Conservation (phyloP, 1,140 invertebrate genomes). For the Thereuonema tuberculata region DNA sequence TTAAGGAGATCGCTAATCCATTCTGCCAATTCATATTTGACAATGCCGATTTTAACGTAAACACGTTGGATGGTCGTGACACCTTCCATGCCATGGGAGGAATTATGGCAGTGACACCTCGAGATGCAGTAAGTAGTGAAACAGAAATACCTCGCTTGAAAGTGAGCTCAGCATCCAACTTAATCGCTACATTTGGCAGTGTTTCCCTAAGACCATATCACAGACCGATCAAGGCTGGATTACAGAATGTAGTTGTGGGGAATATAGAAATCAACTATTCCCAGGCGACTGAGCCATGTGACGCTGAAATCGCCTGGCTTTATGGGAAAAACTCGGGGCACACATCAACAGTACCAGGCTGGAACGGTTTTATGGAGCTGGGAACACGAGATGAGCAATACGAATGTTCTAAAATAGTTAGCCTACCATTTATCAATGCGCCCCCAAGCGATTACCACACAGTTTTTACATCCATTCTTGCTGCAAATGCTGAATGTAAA, state of each 20-base stretch:
- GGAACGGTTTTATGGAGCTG: conserved; percentile 4
- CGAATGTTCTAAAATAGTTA: neutral
- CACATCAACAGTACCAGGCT: neutral
- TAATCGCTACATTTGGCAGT: neutral
- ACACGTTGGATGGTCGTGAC: conserved; percentile 19
- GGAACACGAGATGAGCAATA: neutral
- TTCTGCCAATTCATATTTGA: conserved; percentile 19
- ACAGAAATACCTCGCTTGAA: neutral
- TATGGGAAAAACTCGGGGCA: neutral
- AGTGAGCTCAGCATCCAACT: neutral
- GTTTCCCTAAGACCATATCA: neutral
- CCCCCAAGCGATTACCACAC: neutral
- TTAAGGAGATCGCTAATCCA: neutral
- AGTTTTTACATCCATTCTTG: neutral
- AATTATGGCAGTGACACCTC: conserved; percentile 15
- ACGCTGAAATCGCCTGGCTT: neutral
- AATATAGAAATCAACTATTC: neutral
- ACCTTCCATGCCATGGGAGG: conserved; percentile 24
- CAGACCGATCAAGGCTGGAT: neutral
- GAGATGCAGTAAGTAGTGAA: neutral
- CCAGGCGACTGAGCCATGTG: neutral
- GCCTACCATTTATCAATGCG: neutral
- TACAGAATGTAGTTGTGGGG: neutral
- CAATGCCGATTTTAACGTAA: conserved; percentile 23
- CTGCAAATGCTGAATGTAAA: neutral